phyloP scores from a whole-genome alignment of 2,113 vertebrate genomes.

The Peromyscus polionotus region DNA sequence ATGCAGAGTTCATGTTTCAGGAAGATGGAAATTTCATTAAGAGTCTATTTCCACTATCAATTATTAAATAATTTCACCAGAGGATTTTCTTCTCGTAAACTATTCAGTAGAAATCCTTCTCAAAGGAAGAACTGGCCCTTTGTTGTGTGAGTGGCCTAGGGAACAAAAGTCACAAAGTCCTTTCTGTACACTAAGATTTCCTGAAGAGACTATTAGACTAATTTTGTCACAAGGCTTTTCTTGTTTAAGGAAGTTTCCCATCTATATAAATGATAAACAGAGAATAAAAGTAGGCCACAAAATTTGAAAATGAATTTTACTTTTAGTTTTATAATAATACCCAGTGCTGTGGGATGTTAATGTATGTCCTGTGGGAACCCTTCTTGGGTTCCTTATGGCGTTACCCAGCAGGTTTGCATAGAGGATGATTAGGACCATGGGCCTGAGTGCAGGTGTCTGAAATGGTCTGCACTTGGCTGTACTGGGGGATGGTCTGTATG shows the following conservation, averaged over 20 bases:
- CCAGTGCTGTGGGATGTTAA: too few species aligned
- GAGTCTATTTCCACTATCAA: slow-evolving; percentile 95
- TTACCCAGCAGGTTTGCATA: too few species aligned
- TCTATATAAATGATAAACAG: slow-evolving; percentile 60
- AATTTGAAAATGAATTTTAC: slow-evolving; percentile 53
- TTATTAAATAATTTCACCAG: slow-evolving; percentile 93
- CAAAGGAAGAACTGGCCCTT: slow-evolving; percentile 77
- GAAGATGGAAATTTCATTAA: slow-evolving; percentile 96
- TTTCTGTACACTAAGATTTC: slow-evolving; percentile 73
- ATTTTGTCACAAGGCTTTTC: slow-evolving; percentile 69
- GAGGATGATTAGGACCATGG: too few species aligned
- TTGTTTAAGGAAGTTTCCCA: slow-evolving; percentile 81
- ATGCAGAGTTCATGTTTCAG: slow-evolving; percentile 90
- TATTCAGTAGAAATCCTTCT: slow-evolving; percentile 80
- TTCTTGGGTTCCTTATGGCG: too few species aligned
- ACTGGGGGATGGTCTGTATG: too few species aligned
- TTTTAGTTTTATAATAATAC: slow-evolving; percentile 41
- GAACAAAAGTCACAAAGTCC: slow-evolving; percentile 76
- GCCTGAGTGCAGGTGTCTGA: too few species aligned
- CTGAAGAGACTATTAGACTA: slow-evolving; percentile 75
- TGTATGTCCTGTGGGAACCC: too few species aligned
- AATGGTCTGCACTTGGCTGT: too few species aligned
- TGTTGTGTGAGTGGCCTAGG: slow-evolving; percentile 79
- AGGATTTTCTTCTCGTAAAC: slow-evolving; percentile 82
- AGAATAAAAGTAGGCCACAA: slow-evolving; percentile 52